These are phyloP conservation scores for Ochropleura leucogaster DNA, from an alignment of 2,888 invertebrate species.

Conservation along the genomic window DNA sequence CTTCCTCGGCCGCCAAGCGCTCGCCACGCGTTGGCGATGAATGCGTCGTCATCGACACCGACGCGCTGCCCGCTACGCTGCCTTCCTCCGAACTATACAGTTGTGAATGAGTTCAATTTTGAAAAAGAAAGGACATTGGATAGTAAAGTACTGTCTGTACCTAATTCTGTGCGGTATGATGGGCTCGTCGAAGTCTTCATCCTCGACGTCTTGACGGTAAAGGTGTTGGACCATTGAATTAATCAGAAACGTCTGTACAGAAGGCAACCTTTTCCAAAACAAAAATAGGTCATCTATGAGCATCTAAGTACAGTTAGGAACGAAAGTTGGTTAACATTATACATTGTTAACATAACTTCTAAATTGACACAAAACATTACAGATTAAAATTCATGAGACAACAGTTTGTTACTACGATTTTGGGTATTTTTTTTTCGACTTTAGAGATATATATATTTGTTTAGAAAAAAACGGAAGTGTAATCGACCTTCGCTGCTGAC, in stretches of 20 bases:
- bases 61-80: slow-evolving; percentile 92
- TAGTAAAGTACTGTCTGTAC: slow-evolving; percentile 50
- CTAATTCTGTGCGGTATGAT: slow-evolving; percentile 31
- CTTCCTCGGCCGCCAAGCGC: slow-evolving; percentile 84
- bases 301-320: slow-evolving; percentile 38
- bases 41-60: slow-evolving; percentile 92
- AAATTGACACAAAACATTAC: background rate
- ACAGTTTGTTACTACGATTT: background rate
- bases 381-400: background rate
- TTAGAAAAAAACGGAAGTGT: slow-evolving; percentile 14
- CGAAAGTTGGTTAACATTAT: slow-evolving; percentile 31
- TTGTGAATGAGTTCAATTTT: slow-evolving; percentile 38
- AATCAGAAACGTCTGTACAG: slow-evolving; percentile 53
- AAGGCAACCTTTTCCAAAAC: slow-evolving; percentile 49
- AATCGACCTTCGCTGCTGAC: slow-evolving; percentile 41
- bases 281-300: slow-evolving; percentile 37
- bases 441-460: background rate
- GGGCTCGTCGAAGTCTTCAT: slow-evolving; percentile 48
- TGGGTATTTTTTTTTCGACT: background rate
- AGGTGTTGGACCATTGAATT: slow-evolving; percentile 54
- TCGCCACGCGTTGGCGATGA: slow-evolving; percentile 92
- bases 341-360: slow-evolving; percentile 13
- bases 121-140: slow-evolving; percentile 33
- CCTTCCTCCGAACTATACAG: slow-evolving; percentile 92
- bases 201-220: slow-evolving; percentile 54